These are phyloP conservation scores for Echeneis naucrates DNA, from an alignment of 2,797 vertebrate genomes.

Conservation along the genomic window DNA sequence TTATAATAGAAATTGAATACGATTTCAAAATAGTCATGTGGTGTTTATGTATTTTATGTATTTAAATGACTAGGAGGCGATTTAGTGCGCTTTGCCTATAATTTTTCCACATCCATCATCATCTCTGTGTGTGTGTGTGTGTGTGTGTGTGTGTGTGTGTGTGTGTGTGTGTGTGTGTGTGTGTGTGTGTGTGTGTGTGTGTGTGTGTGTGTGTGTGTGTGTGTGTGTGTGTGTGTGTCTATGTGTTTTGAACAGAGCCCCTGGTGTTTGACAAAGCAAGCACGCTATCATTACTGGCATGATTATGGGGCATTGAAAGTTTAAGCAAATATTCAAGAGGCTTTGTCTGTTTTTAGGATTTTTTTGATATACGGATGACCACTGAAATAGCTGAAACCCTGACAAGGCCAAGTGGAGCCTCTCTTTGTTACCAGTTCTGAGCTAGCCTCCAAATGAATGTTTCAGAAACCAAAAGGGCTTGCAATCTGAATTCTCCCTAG, in stretches of 20 bases:
- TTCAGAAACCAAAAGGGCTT: slow-evolving; percentile 61
- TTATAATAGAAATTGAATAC: slow-evolving; percentile 34
- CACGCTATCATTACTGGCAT: slow-evolving; percentile 80
- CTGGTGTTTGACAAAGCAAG: slow-evolving; percentile 78
- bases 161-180: slow-evolving; percentile 68
- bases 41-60: slow-evolving; percentile 36
- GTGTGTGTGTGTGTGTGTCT: slow-evolving; percentile 63
- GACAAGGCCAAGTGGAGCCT: slow-evolving; percentile 53
- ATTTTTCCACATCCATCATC: slow-evolving; percentile 73
- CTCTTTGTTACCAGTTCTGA: slow-evolving; percentile 72
- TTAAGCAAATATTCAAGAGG: slow-evolving; percentile 82
- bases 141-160: slow-evolving; percentile 57
- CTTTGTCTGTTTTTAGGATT: slow-evolving; percentile 79
- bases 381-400: slow-evolving; percentile 68
- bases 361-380: slow-evolving; percentile 74
- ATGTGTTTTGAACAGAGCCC: slow-evolving; percentile 72
- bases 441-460: slow-evolving; percentile 63
- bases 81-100: slow-evolving; percentile 47
- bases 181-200: slow-evolving; percentile 21
- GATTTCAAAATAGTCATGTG: slow-evolving; percentile 33
- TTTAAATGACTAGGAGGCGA: slow-evolving; percentile 52
- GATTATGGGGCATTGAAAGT: slow-evolving; percentile 82
- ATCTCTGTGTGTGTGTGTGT: slow-evolving; percentile 29
- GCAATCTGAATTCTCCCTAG: slow-evolving; percentile 59
- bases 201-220: slow-evolving; percentile 51